Base-by-base conservation (phyloP, 2,888 invertebrate species). In the Glomeris marginata region DNA sequence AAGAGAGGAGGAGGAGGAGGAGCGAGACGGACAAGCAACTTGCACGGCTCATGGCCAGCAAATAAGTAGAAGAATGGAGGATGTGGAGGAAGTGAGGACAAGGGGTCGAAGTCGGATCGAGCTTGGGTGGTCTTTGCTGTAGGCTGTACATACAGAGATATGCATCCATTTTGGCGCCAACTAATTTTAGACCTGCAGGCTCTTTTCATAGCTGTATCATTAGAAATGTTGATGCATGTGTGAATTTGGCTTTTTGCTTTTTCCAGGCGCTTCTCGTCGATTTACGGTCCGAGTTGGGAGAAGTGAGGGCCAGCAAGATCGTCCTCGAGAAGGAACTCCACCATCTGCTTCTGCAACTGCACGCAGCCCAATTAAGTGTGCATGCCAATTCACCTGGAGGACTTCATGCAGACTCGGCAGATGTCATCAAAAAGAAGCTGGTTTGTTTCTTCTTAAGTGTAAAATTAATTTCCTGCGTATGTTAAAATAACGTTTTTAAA, bases 201-300 rank as follows among this genome's bases (percentile, higher is more conserved):
- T 28, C 8, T 28, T 28, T 28, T 3, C 4, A 28, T 28, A 28
- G 8, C 8, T 28, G 3, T 28, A 3, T 28, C 8, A 3, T 5
- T 11, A 10, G 36, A 11, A 10, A 13, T 35, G 10, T 35, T 35
- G 36, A 11, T 35, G 36, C 36, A 35, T 35, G 10, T 35, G 36
- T 11, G 13, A 35, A 38, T 38, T 10, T 38, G 38, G 38, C 21
- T 42, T 47, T 43, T 43, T 42, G 16, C 3, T 49, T 58, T 54
- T 52, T 56, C 53, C 71, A 84, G 84, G 83, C 84, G 51, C 84
- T 85, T 67, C 69, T 85, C 56, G 75, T 80, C 48, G 78, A 80
- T 61, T 74, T 82, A 72, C 75, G 82, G 59, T 76, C 80, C 48
- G 82, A 84, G 63, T 66, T 84, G 59, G 75, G 78, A 46, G 80